Conservation (phyloP, 2,888 invertebrate genomes). For the Meliscaeva auricollis region DNA sequence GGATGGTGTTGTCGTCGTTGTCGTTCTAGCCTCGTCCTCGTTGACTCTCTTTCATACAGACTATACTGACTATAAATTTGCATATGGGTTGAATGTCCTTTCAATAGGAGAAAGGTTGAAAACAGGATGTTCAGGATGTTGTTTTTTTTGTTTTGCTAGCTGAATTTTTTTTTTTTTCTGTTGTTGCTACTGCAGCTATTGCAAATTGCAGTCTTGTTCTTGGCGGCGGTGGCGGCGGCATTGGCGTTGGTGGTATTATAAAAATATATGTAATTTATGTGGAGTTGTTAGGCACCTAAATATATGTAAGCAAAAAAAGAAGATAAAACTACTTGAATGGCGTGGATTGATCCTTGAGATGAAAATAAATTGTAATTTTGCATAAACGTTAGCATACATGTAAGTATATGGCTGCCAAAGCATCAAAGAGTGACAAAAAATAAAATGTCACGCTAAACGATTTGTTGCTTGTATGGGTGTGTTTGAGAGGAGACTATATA, state of each 20-base stretch:
- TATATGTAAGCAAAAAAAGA: slow-evolving; percentile 11
- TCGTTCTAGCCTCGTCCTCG: slow-evolving; percentile 47
- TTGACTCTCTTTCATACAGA: slow-evolving; percentile 49
- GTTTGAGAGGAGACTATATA: slow-evolving; percentile 25
- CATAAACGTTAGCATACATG: slow-evolving; percentile 61
- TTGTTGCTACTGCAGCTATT: slow-evolving; percentile 32
- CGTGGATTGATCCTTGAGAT: slow-evolving; percentile 75
- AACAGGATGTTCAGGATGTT: slow-evolving; percentile 73
- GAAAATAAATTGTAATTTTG: slow-evolving; percentile 76
- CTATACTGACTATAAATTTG: slow-evolving; percentile 67
- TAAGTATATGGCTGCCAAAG: slow-evolving; percentile 1
- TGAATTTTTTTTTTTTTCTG: not conserved
- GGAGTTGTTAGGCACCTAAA: slow-evolving; percentile 39
- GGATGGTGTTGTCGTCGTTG: slow-evolving; percentile 61
- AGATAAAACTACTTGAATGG: slow-evolving; percentile 66
- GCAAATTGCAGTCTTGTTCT: slow-evolving; percentile 75
- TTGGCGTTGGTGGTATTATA: slow-evolving; percentile 51
- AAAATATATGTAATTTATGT: slow-evolving; percentile 62
- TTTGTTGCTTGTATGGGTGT: slow-evolving; percentile 45
- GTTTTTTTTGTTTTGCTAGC: slow-evolving; percentile 29
- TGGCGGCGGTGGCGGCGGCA: slow-evolving; percentile 23
- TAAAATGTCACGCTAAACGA: slow-evolving; percentile 67
- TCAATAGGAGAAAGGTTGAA: slow-evolving; percentile 69
- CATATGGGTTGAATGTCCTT: slow-evolving; percentile 75
- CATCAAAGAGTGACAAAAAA: slow-evolving; percentile 40